These are phyloP conservation scores for Columba livia DNA, from an alignment of 2,113 vertebrate genomes.

Conservation along the genomic window DNA sequence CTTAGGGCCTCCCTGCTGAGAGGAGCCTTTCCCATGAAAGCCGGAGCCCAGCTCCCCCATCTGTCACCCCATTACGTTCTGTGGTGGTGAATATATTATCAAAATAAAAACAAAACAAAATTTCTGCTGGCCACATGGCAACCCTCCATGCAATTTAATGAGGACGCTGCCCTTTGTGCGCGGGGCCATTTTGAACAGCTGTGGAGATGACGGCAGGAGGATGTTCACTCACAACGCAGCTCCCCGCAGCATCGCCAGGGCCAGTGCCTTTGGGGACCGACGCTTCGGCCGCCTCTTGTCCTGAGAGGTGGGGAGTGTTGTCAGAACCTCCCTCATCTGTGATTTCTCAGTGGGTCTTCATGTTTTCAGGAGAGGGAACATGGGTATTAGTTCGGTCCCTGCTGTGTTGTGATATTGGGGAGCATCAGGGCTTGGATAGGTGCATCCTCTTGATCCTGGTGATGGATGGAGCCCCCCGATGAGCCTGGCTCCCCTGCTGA, in stretches of 20 bases:
- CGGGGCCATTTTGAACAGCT: slow-evolving; percentile 5
- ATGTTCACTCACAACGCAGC: background rate
- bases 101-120: slow-evolving; percentile 43
- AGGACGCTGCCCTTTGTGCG: slow-evolving; percentile 42
- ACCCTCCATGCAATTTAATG: background rate
- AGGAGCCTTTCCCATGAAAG: slow-evolving; percentile 54
- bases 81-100: slow-evolving; percentile 59
- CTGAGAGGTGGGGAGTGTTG: fast-evolving
- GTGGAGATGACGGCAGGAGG: slow-evolving; percentile 10
- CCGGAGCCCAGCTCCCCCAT: slow-evolving; percentile 65
- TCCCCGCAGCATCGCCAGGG: background rate
- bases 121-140: slow-evolving; percentile 64
- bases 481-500: background rate
- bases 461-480: background rate
- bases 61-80: slow-evolving; percentile 10
- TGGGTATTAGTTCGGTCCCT: background rate
- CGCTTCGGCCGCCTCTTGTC: background rate
- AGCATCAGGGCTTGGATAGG: background rate
- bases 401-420: slow-evolving; percentile 26
- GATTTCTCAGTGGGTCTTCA: slow-evolving; percentile 1
- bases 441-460: background rate
- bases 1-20: slow-evolving; percentile 48
- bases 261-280: background rate
- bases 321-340: background rate
- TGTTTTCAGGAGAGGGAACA: background rate